phyloP scores from a whole-genome alignment of 2,113 vertebrate genomes.

The Microcebus tavaratra region DNA sequence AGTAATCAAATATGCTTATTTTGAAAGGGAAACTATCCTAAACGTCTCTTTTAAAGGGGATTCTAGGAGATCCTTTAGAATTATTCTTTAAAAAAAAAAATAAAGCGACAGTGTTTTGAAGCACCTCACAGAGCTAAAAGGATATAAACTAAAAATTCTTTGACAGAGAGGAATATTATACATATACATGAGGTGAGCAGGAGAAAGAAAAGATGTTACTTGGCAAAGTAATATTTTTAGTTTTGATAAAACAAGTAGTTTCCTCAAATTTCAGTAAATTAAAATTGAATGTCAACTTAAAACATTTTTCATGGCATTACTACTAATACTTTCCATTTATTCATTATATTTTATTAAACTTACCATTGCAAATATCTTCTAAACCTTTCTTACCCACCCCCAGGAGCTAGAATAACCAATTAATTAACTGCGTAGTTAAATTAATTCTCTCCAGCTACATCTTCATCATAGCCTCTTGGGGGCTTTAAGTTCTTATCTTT shows the following conservation, averaged over 20 bases:
- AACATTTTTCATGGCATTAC: not conserved
- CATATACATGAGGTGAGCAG: not conserved
- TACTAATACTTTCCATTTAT: constrained; percentile 18
- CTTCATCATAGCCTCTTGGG: not conserved
- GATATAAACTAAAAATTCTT: not conserved
- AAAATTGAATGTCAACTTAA: constrained; percentile 17
- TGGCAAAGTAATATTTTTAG: not conserved
- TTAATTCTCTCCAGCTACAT: not conserved
- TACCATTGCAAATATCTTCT: not conserved
- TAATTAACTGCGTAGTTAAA: not conserved
- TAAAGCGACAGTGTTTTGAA: not conserved
- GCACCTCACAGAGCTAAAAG: not conserved
- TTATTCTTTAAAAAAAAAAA: not conserved
- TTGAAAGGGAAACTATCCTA: constrained; percentile 65
- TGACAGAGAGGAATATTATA: not conserved
- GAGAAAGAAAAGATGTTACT: not conserved
- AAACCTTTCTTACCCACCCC: not conserved
- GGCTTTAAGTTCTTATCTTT: not conserved
- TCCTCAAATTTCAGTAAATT: not conserved
- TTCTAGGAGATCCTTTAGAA: not conserved
- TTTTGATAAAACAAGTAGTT: not conserved
- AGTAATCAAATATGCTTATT: constrained; percentile 73
- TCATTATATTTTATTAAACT: constrained; percentile 3
- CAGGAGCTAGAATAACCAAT: not conserved
- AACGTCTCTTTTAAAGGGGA: constrained; percentile 30